Evolutionary conservation across 2,113 vertebrate genomes (phyloP).

Genomic region (Antigone vipio): DNA sequence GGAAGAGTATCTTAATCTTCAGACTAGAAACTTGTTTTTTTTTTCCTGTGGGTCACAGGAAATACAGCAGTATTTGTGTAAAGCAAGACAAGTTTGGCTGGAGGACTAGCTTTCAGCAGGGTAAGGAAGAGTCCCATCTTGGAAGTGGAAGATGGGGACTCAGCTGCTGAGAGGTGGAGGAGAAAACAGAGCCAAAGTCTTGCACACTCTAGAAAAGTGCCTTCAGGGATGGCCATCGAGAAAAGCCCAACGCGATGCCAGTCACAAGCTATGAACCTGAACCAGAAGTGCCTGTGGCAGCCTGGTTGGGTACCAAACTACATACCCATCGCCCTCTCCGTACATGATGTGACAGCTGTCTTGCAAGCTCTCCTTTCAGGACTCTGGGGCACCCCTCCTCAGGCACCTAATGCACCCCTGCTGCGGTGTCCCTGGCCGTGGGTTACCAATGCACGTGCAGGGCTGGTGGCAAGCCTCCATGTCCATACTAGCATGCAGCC

Average conservation of each 20-base stretch:
- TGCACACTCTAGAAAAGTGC: not conserved
- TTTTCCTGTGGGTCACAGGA: not conserved
- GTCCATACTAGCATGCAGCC: not conserved
- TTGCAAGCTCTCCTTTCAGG: not conserved
- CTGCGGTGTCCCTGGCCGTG: accelerated
- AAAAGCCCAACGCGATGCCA: not conserved
- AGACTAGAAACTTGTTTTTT: not conserved
- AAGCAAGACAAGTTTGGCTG: not conserved
- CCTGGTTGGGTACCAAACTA: not conserved
- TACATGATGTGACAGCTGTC: not conserved
- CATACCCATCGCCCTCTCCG: not conserved
- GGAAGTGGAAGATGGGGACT: not conserved
- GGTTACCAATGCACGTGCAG: not conserved
- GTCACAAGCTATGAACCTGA: not conserved
- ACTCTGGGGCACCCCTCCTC: not conserved
- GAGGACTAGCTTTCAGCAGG: not conserved
- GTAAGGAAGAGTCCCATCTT: not conserved
- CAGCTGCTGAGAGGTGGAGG: not conserved
- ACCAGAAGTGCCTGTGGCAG: not conserved
- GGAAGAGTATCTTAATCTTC: not conserved
- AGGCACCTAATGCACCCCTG: not conserved
- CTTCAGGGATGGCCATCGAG: not conserved
- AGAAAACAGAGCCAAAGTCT: not conserved
- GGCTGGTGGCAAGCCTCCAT: not conserved
- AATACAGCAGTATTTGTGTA: not conserved